phyloP scores from a whole-genome alignment of 1,140 invertebrate species.

The Pentalonia nigronervosa region DNA sequence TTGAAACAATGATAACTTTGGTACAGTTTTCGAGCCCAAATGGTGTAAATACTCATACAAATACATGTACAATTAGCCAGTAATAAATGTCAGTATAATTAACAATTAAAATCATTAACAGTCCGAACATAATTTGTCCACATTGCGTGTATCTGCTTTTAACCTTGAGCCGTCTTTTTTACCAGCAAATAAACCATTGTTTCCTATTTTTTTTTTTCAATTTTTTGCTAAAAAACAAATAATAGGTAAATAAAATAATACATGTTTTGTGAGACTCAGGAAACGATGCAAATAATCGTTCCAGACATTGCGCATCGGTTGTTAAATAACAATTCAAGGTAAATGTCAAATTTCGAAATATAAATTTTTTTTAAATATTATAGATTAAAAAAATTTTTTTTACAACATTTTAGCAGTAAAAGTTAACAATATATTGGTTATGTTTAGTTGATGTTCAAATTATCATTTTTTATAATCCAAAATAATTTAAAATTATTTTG shows the following conservation, averaged over 20 bases:
- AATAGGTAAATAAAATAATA: constrained; percentile 45
- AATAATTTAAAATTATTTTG: too few relatives aligned
- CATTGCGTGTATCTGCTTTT: constrained; percentile 22
- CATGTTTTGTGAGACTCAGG: constrained; percentile 43
- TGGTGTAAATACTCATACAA: not conserved
- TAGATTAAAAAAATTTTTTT: not conserved
- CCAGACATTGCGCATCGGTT: constrained; percentile 43
- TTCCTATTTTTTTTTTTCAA: constrained; percentile 45
- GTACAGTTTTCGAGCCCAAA: not conserved
- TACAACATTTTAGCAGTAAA: not conserved
- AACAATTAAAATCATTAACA: constrained; percentile 56
- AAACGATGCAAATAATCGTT: constrained; percentile 53
- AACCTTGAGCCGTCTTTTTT: constrained; percentile 34
- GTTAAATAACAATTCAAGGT: constrained; percentile 29
- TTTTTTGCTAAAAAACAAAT: constrained; percentile 37
- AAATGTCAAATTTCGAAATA: constrained; percentile 47
- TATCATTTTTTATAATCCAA: too few relatives aligned
- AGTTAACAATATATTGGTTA: not conserved
- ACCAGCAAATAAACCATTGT: constrained; percentile 49
- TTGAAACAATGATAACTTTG: not conserved
- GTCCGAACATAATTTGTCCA: constrained; percentile 43
- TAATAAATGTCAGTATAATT: constrained; percentile 33
- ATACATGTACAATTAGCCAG: not conserved
- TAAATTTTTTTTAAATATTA: not conserved
- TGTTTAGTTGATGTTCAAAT: too few relatives aligned